Evolutionary conservation across 2,888 invertebrate species (phyloP).

Genomic region (Hyalella azteca): DNA sequence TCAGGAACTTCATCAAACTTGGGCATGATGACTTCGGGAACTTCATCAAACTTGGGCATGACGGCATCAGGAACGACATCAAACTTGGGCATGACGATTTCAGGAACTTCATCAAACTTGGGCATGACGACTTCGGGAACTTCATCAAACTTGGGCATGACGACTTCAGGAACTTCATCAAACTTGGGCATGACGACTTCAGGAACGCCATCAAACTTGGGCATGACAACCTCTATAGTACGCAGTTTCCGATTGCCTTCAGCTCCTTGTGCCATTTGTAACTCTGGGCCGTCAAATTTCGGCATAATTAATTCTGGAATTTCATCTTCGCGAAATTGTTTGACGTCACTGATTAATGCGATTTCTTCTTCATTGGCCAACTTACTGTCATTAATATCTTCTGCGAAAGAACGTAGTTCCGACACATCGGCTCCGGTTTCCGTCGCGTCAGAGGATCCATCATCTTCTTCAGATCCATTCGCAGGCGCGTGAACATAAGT

Average conservation of each 20-base stretch:
- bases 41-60: slow-evolving; percentile 21
- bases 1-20: slow-evolving; percentile 18
- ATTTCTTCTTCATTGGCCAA: neutral
- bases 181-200: slow-evolving; percentile 3
- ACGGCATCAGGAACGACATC: neutral
- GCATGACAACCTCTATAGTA: neutral
- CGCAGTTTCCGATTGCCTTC: neutral
- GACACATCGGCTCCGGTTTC: slow-evolving; percentile 57
- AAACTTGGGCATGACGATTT: neutral
- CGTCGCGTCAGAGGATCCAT: slow-evolving; percentile 54
- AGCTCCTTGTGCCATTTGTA: neutral
- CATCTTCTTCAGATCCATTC: slow-evolving; percentile 36
- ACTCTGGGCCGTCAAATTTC: neutral
- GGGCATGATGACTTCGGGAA: slow-evolving; percentile 3
- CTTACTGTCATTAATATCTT: slow-evolving; percentile 37
- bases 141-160: neutral
- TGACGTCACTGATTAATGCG: neutral
- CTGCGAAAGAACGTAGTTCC: slow-evolving; percentile 53
- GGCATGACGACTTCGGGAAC: neutral
- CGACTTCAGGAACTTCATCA: neutral
- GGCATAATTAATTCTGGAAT: neutral
- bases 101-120: neutral
- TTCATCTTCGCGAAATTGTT: neutral
- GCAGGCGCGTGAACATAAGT: slow-evolving; percentile 33
- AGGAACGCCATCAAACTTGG: neutral